These are phyloP conservation scores for Pteruthius melanotis DNA, from an alignment of 2,113 vertebrate genomes.

Conservation along the genomic window DNA sequence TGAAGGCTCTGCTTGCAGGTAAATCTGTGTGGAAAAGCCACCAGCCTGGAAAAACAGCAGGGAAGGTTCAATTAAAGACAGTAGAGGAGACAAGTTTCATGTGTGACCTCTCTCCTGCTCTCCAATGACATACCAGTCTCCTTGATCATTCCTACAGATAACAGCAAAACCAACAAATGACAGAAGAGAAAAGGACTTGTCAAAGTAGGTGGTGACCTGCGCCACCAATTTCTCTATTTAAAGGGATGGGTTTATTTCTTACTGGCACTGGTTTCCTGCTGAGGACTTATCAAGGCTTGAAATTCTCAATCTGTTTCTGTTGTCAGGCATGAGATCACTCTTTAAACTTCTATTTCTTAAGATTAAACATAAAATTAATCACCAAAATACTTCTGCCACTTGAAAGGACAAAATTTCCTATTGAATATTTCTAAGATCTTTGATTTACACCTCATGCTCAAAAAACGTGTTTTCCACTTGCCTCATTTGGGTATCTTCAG, in stretches of 20 bases:
- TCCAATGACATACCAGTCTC: background rate
- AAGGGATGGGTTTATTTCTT: background rate
- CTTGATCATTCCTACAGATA: conserved; percentile 29
- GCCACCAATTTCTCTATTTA: background rate
- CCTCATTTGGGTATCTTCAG: background rate
- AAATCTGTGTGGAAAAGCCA: background rate
- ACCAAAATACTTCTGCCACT: background rate
- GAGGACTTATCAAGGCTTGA: background rate
- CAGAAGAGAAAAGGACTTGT: conserved; percentile 1
- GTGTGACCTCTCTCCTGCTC: background rate
- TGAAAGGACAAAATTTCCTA: background rate
- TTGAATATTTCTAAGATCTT: background rate
- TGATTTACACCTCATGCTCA: background rate
- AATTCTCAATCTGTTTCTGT: background rate
- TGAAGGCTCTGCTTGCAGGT: background rate
- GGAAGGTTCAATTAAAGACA: conserved; percentile 16
- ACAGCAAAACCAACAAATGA: background rate
- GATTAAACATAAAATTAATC: background rate
- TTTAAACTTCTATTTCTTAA: background rate
- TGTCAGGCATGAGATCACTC: background rate
- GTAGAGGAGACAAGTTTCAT: background rate
- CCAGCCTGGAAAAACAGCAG: background rate
- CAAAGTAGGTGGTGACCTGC: background rate
- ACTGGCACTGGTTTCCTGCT: background rate
- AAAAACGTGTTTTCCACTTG: background rate